Percentiles rank a stretch among this genome's conserved stretches.
These are phyloP conservation scores for Lacerta bilineata DNA, from an alignment of 2,797 vertebrate genomes.

Conservation along the genomic window DNA sequence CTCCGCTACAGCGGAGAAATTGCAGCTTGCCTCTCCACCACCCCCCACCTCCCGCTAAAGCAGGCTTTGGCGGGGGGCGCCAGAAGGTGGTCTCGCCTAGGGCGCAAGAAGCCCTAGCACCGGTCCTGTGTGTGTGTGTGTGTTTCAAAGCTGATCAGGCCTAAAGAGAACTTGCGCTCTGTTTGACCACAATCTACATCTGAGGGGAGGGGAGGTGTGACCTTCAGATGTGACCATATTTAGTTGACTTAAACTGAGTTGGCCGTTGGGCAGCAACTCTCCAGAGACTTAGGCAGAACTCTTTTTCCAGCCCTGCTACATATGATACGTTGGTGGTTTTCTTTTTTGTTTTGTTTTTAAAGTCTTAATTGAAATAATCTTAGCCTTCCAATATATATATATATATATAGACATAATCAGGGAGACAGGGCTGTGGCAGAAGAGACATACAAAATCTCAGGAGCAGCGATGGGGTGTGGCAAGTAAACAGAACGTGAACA, in stretches of 20 bases:
- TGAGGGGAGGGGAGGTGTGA: neutral
- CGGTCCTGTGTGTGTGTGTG: accelerated
- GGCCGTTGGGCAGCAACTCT: neutral
- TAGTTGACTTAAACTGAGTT: neutral
- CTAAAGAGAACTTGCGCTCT: neutral
- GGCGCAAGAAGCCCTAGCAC: no score
- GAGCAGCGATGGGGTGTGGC: neutral
- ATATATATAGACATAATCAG: neutral
- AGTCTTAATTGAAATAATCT: neutral
- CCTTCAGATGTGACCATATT: neutral
- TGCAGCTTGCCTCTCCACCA: no score
- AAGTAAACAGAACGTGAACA: neutral
- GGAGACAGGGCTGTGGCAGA: no score
- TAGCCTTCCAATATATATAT: neutral
- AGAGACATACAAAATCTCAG: neutral
- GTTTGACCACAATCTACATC: neutral
- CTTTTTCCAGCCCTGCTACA: neutral
- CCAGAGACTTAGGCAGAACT: neutral
- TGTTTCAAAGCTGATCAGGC: neutral
- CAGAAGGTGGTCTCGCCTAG: no score
- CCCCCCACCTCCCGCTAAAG: no score
- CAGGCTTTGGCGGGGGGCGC: no score
- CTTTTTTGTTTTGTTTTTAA: neutral
- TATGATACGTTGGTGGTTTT: neutral
- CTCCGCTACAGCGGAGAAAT: no score